A percentile compares a stretch with the other conserved stretches of the same genome.
These are phyloP conservation scores for Leontocebus nigricollis DNA, from an alignment of 2,797 vertebrate species.

Conservation along the genomic window DNA sequence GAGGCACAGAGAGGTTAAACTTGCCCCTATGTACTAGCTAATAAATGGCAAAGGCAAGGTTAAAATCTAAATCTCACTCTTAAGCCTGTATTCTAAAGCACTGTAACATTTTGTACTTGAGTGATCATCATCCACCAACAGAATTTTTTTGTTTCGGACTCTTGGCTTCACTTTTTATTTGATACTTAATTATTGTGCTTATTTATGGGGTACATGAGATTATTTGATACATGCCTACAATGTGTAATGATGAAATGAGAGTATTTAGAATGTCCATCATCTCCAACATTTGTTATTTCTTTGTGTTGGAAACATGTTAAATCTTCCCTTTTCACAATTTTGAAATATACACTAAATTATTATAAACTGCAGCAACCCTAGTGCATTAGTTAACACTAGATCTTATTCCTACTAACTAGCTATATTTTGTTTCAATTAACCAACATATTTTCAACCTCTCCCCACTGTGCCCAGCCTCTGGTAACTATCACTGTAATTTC, in stretches of 20 bases:
- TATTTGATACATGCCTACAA: background rate
- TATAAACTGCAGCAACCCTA: too few relatives aligned
- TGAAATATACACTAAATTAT: too few relatives aligned
- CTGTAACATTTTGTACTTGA: background rate
- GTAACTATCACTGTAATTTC: background rate
- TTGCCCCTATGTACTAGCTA: background rate
- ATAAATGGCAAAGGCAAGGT: background rate
- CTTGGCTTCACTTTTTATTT: background rate
- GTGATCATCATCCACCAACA: background rate
- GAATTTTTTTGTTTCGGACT: background rate
- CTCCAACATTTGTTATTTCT: background rate
- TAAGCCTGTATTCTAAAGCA: background rate
- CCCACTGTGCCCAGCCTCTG: background rate
- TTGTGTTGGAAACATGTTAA: too few relatives aligned
- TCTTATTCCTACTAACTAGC: background rate
- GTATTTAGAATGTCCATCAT: background rate
- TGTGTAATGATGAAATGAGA: background rate
- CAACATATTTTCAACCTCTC: background rate
- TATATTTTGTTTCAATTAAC: background rate
- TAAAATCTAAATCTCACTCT: background rate
- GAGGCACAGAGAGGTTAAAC: background rate
- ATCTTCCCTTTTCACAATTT: background rate
- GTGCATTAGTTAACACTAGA: background rate
- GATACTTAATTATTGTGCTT: background rate
- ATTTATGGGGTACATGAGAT: background rate